Evolutionary conservation across 2,797 vertebrate genomes (phyloP).

Genomic region (Hozukius guyotensis): DNA sequence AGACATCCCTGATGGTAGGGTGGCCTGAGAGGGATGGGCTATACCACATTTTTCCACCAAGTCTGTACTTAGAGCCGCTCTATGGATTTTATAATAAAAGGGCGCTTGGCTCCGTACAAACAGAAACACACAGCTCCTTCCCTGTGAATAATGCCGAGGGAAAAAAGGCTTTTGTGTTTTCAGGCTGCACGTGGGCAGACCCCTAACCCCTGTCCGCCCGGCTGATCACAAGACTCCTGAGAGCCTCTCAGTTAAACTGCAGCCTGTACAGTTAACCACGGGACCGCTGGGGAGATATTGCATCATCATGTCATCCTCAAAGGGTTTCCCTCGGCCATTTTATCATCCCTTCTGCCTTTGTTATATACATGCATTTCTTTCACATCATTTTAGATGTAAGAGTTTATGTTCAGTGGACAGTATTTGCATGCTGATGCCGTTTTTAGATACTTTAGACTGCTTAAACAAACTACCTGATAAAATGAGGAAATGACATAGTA

Average conservation of each 20-base stretch:
- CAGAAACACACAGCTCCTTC: constrained; percentile 68
- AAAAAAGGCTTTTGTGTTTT: constrained; percentile 75
- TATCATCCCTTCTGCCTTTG: background rate
- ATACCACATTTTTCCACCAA: constrained; percentile 68
- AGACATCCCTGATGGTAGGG: constrained; percentile 73
- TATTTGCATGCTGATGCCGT: constrained; percentile 7
- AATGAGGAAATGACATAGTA: background rate
- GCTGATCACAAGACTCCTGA: constrained; percentile 75
- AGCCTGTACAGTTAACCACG: constrained; percentile 16
- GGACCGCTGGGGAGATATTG: background rate
- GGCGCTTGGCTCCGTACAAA: constrained; percentile 66
- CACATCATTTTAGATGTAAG: background rate
- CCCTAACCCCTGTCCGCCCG: constrained; percentile 58
- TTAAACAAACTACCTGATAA: background rate
- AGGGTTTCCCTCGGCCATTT: background rate
- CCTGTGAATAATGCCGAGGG: constrained; percentile 66
- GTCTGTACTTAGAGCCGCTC: constrained; percentile 80
- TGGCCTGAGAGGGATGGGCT: constrained; percentile 72
- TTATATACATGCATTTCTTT: background rate
- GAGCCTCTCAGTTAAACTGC: constrained; percentile 39
- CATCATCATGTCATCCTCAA: constrained; percentile 1
- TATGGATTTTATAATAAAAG: constrained; percentile 82
- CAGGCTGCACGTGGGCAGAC: constrained; percentile 74
- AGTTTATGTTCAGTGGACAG: background rate
- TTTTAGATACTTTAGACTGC: background rate